Base-by-base conservation (phyloP, 2,113 vertebrate genomes). In the Probosciger aterrimus region DNA sequence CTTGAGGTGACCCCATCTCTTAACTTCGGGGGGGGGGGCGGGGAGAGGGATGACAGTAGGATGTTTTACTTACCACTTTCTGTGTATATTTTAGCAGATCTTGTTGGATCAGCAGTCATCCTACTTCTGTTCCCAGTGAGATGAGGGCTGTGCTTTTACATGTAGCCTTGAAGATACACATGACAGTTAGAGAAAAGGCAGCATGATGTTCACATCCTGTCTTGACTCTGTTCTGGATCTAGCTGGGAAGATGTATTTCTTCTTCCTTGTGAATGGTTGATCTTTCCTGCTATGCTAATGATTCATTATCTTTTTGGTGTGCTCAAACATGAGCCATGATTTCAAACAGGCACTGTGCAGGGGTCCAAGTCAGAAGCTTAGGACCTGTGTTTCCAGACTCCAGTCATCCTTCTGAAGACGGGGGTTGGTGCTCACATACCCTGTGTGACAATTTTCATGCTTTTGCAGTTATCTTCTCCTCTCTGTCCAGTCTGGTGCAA, bases 321-420 rank as follows among this genome's bases (percentile, higher is more conserved):
- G 7, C 22, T 14, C 30, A 13, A 75, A n/a, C 10, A 23, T 0
- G 9, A 18, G 9, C 18, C 18, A 1, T 14, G 30, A 7, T 37
- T 75, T 37, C 28, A 41, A 3, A 0, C 4, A 14, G 8, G 28
- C 12, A 8, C 52, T 14, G 14, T 19, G 30, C 18, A 30, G 13
- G 14, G 14, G 9, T 16, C 30, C 41, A n/a, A 59, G 62, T 30
- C 11, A 41, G 10, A 57, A 33, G 30, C 20, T 37, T 27, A 23
- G 33, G 73, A 18, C 35, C 7, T 57, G 20, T 14, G 3, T 52
- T 22, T 52, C 37, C 63, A 75, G 14, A 7, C 37, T 80, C 15
- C 30, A 62, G 10, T 8, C 17, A 3, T 16, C 53, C 18, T 28
- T 10, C 3, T 37, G 63, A 8, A 52, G 25, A 0, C 9, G 18